phyloP scores from a whole-genome alignment of 2,113 vertebrate genomes.

The Euleptes europaea region DNA sequence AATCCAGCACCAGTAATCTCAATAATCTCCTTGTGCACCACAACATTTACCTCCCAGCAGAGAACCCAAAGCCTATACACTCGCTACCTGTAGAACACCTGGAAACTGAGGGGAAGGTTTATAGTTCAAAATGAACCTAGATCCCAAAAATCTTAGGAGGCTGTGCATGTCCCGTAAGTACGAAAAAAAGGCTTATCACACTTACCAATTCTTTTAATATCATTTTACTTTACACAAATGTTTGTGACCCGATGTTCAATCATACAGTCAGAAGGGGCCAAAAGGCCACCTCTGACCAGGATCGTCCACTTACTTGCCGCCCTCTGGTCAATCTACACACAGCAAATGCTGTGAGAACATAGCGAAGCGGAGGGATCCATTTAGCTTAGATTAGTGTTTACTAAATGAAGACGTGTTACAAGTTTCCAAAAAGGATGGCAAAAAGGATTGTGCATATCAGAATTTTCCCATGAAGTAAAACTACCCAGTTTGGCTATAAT shows the following conservation, averaged over 20 bases:
- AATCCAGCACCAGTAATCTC: too few species aligned
- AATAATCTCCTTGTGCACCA: too few species aligned
- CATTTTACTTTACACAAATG: background rate
- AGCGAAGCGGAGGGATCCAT: background rate
- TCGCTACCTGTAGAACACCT: too few species aligned
- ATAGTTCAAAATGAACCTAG: too few species aligned
- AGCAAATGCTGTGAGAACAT: background rate
- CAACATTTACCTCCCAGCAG: too few species aligned
- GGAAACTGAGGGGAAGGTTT: too few species aligned
- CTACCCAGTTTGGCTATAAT: too few species aligned
- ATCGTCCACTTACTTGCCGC: background rate
- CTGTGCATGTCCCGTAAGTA: too few species aligned
- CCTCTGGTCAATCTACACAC: background rate
- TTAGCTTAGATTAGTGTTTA: background rate
- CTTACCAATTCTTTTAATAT: background rate
- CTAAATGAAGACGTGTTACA: background rate
- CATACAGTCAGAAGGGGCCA: background rate
- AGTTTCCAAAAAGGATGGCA: background rate
- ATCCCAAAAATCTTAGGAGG: too few species aligned
- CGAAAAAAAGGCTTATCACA: too few species aligned
- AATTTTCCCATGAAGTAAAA: too few species aligned
- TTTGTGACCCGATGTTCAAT: background rate
- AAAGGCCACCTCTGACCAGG: background rate
- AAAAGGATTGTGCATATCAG: background rate
- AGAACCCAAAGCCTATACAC: too few species aligned